phyloP scores from a whole-genome alignment of 2,113 vertebrate species.

The Phalacrocorax carbo region DNA sequence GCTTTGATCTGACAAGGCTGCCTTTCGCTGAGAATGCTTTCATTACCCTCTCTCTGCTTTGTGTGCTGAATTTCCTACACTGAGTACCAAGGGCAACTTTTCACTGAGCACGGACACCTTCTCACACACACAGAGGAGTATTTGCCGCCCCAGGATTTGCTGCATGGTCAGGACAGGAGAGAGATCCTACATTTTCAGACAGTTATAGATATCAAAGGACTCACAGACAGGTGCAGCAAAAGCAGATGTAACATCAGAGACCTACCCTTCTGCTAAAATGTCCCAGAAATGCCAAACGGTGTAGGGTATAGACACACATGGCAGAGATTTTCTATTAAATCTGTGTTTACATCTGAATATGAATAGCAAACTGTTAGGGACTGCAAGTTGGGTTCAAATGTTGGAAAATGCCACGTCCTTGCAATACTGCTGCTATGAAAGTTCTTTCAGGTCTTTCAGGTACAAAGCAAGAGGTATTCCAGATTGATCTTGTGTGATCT shows the following conservation, averaged over 20 bases:
- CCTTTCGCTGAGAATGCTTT: not conserved
- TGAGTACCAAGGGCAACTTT: not conserved
- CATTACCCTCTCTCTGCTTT: not conserved
- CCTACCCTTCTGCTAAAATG: not conserved
- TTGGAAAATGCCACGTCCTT: not conserved
- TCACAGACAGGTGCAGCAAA: not conserved
- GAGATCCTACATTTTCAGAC: not conserved
- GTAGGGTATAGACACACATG: not conserved
- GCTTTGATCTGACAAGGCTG: not conserved
- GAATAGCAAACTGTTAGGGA: not conserved
- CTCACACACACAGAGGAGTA: not conserved
- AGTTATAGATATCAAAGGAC: not conserved
- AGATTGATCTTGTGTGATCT: not conserved
- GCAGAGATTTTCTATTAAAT: not conserved
- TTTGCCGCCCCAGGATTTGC: not conserved
- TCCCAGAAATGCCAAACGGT: slow-evolving; percentile 13
- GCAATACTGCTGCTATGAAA: not conserved
- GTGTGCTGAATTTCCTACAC: not conserved
- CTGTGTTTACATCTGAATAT: not conserved
- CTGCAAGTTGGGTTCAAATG: not conserved
- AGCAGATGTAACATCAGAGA: not conserved
- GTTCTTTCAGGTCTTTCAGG: not conserved
- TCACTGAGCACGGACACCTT: not conserved
- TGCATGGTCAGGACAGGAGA: not conserved
- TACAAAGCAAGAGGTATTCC: not conserved